Evolutionary conservation across 2,888 invertebrate genomes (phyloP), one percentile per base, ranked within the genome.

Genomic region (Barypeithes pellucidus): DNA sequence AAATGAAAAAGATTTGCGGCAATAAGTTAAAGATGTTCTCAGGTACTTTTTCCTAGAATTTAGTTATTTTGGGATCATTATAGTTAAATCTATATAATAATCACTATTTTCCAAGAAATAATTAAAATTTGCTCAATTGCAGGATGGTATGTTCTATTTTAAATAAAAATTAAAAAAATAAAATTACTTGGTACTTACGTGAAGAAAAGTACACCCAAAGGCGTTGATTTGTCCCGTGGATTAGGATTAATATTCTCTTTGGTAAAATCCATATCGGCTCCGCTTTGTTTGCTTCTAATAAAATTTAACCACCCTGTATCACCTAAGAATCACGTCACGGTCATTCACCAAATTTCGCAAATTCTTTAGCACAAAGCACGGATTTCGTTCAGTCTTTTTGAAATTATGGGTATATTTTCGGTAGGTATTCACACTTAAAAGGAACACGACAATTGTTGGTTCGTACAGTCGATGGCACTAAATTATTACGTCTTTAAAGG

Each of bases 181-280:
- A 16, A 45, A 16, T 8, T 65, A 88, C 89, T 88, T 82, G 5
- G 1, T 65, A 88, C 89, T 88, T 82, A 89, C 89, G 88, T 87
- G 79, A 89, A 89, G 73, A 88, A 79, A 39, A 89, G 76, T 72
- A 85, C 81, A 43, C 88, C 87, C 5, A 89, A 76, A 2, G 84
- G 82, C 81, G 88, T 89, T 4, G 89, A 88, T 16, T 82, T 83
- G 45, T 86, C 84, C 75, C 86, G 84, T 0, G 89, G 89, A 82
- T 88, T 89, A 12, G 88, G 88, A 79, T 88, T 88, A 75, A 85
- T 77, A 76, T 84, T 82, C 73, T 87, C 88, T 76, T 86, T 86
- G 72, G 86, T 87, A 54, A 84, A 83, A 80, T 89, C 88, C 89
- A 89, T 89, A 7, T 41, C 36, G 50, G 14, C 63, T 45, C 16